These are phyloP conservation scores for Callaeas wilsoni DNA, from an alignment of 2,113 vertebrate species.

Conservation along the genomic window DNA sequence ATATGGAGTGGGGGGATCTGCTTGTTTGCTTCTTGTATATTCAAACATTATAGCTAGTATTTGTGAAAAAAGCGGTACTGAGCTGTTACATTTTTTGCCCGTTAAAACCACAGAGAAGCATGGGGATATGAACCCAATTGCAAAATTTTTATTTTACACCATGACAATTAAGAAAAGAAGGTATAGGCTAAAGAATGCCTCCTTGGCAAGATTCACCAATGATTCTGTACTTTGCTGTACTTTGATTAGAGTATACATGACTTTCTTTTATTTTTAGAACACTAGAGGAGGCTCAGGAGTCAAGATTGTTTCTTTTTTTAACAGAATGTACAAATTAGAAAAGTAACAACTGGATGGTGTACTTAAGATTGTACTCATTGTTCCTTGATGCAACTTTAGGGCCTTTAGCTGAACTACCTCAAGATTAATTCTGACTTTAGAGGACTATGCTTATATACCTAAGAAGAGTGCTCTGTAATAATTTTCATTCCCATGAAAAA, in stretches of 20 bases:
- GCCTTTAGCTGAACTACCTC: not conserved
- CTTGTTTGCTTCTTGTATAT: not conserved
- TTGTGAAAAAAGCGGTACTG: not conserved
- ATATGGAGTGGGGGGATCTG: not conserved
- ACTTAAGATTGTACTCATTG: not conserved
- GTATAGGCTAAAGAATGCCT: not conserved
- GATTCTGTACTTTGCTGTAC: not conserved
- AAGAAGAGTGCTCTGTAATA: not conserved
- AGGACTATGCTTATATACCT: not conserved
- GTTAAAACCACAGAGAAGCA: not conserved
- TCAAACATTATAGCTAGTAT: not conserved
- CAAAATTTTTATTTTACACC: not conserved
- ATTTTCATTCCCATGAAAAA: not conserved
- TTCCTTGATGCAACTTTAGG: not conserved
- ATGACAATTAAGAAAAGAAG: not conserved
- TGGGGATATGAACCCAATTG: not conserved
- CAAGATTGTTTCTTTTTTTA: not conserved
- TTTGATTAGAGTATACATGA: not conserved
- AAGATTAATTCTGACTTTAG: not conserved
- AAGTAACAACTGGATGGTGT: not conserved
- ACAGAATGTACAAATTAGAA: not conserved
- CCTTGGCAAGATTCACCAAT: not conserved
- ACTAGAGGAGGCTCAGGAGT: slow-evolving; percentile 46
- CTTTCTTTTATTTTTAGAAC: not conserved
- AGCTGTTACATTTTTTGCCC: not conserved